Percentiles rank a stretch among this genome's conserved stretches.
These are phyloP conservation scores for Alligator mississippiensis DNA, from an alignment of 2,113 vertebrate species.

Conservation along the genomic window DNA sequence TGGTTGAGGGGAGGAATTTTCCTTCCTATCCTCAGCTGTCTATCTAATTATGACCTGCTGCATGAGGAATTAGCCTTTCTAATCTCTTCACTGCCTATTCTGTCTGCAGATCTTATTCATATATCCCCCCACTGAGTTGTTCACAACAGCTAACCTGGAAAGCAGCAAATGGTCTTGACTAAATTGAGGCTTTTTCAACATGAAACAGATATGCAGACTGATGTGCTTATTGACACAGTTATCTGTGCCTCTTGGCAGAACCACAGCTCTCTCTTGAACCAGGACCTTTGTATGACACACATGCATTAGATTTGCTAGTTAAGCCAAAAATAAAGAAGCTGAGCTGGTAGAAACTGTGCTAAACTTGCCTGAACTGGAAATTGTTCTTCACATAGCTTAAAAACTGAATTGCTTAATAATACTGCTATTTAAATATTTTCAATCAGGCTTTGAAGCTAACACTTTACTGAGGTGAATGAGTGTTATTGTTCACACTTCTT, in stretches of 20 bases:
- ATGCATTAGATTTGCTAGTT: neutral
- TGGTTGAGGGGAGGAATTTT: neutral
- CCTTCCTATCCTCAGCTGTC: neutral
- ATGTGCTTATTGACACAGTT: neutral
- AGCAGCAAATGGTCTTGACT: neutral
- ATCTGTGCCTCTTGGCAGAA: neutral
- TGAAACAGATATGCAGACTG: neutral
- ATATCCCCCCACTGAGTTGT: neutral
- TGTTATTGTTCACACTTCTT: neutral
- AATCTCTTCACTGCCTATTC: neutral
- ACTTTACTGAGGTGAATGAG: neutral
- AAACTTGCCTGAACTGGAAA: neutral
- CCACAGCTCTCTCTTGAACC: neutral
- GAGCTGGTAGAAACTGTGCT: neutral
- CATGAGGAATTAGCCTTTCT: neutral
- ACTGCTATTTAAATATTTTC: neutral
- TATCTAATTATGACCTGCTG: neutral
- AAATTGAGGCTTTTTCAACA: fast-evolving
- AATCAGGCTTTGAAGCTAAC: neutral
- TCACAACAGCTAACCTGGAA: neutral
- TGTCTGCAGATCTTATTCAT: neutral
- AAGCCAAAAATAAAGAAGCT: neutral
- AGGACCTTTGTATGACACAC: fast-evolving
- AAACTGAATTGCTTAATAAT: neutral
- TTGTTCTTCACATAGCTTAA: neutral